phyloP scores from a whole-genome alignment of 2,113 vertebrate genomes.

The Megaleporinus macrocephalus region DNA sequence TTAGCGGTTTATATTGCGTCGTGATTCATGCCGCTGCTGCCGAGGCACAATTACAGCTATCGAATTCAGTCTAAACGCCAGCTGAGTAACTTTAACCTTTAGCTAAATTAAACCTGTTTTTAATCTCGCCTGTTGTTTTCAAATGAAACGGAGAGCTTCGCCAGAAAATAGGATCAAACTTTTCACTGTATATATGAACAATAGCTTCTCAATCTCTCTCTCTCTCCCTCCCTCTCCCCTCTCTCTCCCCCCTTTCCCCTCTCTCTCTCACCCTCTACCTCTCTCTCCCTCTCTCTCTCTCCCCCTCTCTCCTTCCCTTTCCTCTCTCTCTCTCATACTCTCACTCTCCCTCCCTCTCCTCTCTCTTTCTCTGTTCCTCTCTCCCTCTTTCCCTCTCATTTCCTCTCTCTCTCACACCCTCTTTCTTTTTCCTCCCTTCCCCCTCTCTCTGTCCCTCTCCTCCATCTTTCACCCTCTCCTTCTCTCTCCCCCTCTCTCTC shows the following conservation, averaged over 20 bases:
- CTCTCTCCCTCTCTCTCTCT: no score
- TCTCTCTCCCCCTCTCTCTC: no score
- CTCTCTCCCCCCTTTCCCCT: background rate
- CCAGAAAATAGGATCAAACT: background rate
- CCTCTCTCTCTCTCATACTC: no score
- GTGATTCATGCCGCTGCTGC: background rate
- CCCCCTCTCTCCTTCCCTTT: no score
- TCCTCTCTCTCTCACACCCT: no score
- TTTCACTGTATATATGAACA: background rate
- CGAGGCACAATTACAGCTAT: background rate
- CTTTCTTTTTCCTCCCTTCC: no score
- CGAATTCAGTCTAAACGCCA: background rate
- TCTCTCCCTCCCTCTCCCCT: background rate
- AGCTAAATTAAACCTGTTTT: conserved; percentile 5
- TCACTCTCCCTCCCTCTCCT: no score
- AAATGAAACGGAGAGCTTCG: background rate
- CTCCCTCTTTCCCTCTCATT: no score
- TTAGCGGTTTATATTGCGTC: background rate
- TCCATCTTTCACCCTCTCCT: no score
- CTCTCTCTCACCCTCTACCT: no score
- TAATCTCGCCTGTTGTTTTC: conserved; percentile 8
- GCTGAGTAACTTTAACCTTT: conserved; percentile 9
- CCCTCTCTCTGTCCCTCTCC: no score
- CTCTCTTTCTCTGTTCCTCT: no score
- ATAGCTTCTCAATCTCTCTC: background rate